Percentiles rank a stretch among this genome's conserved stretches.
These are phyloP conservation scores for Macrotis lagotis DNA, from an alignment of 2,113 vertebrate genomes.

Conservation along the genomic window DNA sequence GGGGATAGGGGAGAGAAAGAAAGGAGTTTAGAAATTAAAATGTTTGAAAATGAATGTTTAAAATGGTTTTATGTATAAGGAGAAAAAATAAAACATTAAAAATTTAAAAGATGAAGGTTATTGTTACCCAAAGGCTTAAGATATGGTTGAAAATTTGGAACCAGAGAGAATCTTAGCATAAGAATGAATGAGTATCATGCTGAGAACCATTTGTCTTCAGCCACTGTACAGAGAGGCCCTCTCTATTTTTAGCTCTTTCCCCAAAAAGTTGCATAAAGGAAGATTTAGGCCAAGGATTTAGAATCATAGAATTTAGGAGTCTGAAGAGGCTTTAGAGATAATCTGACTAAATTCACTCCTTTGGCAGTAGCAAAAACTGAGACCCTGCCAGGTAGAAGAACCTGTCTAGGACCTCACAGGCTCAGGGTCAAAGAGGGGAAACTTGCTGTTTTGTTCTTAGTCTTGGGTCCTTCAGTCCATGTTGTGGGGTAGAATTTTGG, in stretches of 20 bases:
- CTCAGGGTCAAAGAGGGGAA: neutral
- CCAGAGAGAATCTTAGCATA: neutral
- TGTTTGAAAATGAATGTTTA: neutral
- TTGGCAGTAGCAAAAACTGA: neutral
- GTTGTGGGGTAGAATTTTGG: neutral
- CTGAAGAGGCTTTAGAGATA: neutral
- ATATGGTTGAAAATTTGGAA: neutral
- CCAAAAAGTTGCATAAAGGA: neutral
- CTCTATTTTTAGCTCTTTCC: neutral
- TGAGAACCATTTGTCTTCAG: neutral
- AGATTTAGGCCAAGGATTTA: neutral
- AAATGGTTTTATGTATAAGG: neutral
- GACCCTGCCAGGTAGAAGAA: neutral
- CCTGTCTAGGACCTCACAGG: neutral
- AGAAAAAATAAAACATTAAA: neutral
- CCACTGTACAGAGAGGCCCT: neutral
- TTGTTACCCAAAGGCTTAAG: neutral
- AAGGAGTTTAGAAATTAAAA: neutral
- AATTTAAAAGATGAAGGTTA: neutral
- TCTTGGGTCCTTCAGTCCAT: neutral
- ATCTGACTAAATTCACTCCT: neutral
- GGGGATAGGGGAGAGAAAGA: neutral
- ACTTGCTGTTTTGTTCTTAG: neutral
- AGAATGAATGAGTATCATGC: neutral
- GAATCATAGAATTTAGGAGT: neutral